These are phyloP conservation scores for Scomber colias DNA, from an alignment of 2,113 vertebrate species.

Conservation along the genomic window DNA sequence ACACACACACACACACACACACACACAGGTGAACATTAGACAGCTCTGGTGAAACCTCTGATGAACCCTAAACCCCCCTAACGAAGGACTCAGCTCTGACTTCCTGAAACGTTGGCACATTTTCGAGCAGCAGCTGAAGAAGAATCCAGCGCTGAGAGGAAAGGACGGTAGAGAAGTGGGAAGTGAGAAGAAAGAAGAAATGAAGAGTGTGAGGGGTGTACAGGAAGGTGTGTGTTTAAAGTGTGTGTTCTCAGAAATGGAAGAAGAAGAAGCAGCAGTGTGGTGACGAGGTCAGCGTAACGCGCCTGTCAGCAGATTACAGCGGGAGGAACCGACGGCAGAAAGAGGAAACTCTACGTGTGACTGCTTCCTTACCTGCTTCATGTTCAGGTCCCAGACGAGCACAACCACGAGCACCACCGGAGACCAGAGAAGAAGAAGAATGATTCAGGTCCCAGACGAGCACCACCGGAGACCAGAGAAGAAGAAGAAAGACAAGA, in stretches of 20 bases:
- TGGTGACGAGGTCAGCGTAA: constrained; percentile 48
- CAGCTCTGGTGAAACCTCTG: background rate
- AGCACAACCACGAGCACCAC: too few species aligned
- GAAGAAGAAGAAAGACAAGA: too few species aligned
- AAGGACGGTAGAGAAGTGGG: constrained; percentile 28
- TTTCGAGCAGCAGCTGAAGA: background rate
- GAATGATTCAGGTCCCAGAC: too few species aligned
- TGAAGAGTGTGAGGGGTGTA: constrained; percentile 24
- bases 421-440: constrained; percentile 7
- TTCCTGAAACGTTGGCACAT: constrained; percentile 8
- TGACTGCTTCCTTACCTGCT: constrained; percentile 56
- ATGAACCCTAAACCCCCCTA: background rate
- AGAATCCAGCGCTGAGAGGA: background rate
- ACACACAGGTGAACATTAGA: background rate
- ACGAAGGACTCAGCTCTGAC: background rate
- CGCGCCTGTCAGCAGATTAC: constrained; percentile 61
- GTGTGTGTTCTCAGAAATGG: constrained; percentile 65
- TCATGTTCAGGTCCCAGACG: background rate
- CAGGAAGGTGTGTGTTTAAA: constrained; percentile 45
- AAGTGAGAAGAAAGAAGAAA: constrained; percentile 56
- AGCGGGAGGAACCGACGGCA: background rate
- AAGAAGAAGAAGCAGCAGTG: constrained; percentile 65
- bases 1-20: too few species aligned
- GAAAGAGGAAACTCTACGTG: constrained; percentile 54
- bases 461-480: too few species aligned